Evolutionary conservation across 2,888 invertebrate genomes (phyloP).

Genomic region (Hydropsyche betteni): DNA sequence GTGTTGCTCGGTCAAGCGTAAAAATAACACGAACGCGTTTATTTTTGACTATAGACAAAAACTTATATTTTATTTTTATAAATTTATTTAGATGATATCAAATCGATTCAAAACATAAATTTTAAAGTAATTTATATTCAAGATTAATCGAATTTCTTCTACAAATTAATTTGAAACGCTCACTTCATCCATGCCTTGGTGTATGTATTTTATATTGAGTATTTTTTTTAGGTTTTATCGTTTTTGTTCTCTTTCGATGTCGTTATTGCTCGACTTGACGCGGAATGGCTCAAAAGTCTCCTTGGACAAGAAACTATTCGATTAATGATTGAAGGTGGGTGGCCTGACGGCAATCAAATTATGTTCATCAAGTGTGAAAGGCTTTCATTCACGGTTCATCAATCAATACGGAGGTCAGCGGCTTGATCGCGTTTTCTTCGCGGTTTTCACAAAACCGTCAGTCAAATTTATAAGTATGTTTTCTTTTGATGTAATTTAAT

Average conservation of each 20-base stretch:
- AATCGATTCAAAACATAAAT: no score
- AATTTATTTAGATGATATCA: no score
- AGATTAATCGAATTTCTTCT: no score
- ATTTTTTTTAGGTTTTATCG: not conserved
- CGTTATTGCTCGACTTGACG: slow-evolving; percentile 5
- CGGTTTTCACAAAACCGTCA: not conserved
- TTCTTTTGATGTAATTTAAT: not conserved
- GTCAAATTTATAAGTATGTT: not conserved
- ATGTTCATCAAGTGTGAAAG: slow-evolving; percentile 24
- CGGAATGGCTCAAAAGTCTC: not conserved
- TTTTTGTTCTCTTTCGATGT: not conserved
- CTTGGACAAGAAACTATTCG: not conserved
- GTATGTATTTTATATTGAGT: not conserved
- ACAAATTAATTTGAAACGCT: no score
- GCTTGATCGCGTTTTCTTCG: not conserved
- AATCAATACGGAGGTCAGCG: slow-evolving; percentile 5
- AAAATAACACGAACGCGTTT: no score
- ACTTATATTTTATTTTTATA: no score
- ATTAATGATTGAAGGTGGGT: slow-evolving; percentile 22
- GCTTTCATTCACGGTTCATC: slow-evolving; percentile 18
- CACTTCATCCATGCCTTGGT: no score
- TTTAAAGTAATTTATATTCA: no score
- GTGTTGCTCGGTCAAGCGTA: no score
- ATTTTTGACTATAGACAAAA: no score
- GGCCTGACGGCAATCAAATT: slow-evolving; percentile 15